Base-by-base conservation (phyloP, 2,113 vertebrate species). In the Camelus dromedarius region DNA sequence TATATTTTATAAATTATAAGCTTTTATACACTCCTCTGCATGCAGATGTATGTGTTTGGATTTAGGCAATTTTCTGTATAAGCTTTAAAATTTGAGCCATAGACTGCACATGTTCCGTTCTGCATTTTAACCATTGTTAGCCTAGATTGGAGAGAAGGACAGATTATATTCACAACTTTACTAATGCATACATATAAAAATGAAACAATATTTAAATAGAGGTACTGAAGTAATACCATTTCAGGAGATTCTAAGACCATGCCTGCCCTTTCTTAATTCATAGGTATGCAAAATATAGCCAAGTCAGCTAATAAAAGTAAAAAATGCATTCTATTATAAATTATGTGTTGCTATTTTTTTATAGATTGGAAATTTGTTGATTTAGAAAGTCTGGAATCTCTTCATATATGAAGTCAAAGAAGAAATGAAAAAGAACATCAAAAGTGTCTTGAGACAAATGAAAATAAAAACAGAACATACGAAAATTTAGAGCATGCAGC, bases 21-120 rank as follows among this genome's bases (percentile, higher is more conserved):
- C 32, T 60, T 72, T 93, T 58, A 93, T 2, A 22, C 28, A 42
- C 5, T 66, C 50, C 10, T 85, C n/a, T 66, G 93, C 97, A 98
- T 98, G 26, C 97, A 98, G 75, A 97, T 97, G 52, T 97, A 98
- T 0, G 88, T 95, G 32, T 97, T 82, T 72, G 14, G 76, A 67
- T 8, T 2, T 35, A 19, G 81, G 22, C 96, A 98, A 32, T 91
- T 62, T 95, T 97, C 97, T 11, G 96, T 86, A 19, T 98, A 97
- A 32, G 75, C 97, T 88, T 97, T 98, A 82, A 98, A 98, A 67
- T 3, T 97, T 6, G 97, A 97, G 15, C 94, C 94, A 14, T 98
- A 98, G 69, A 97, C 80, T 30, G 76, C 93, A 66, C 97, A 98
- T 6, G 16, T 62, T n/a, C 93, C 95, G 1, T 75, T 91, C 7